Evolutionary conservation across 2,797 vertebrate species (phyloP), one percentile per base, ranked within the genome.

Genomic region (Ambastaia sidthimunki): DNA sequence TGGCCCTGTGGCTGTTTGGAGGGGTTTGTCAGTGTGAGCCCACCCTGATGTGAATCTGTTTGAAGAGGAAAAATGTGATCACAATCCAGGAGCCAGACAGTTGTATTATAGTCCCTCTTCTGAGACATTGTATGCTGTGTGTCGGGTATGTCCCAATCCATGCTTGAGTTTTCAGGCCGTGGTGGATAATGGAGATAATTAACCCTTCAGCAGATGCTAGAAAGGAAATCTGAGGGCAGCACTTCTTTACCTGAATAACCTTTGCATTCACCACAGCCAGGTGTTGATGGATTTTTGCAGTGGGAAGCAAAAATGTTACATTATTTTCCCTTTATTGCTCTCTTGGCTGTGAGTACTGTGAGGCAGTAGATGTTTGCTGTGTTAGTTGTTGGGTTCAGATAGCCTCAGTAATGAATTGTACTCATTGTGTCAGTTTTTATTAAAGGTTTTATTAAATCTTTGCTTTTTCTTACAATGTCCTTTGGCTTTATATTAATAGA

Each of bases 191-290:
- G 21, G 83, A 81, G 86, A 77, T 93, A 92, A 93, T 93, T 92
- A 93, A 92, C 89, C 92, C 91, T 12, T 67, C 68, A 89, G 89
- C 89, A 91, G 86, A 1, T 78, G 73, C 88, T 0, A 0, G 6
- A 70, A 78, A 44, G 15, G 7, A 87, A 89, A 89, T 84, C 82
- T 80, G 82, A 86, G 74, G 70, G 81, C 82, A 71, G 12, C 31
- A 48, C 75, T 59, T 54, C 54, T 78, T 74, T 70, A 44, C 25
- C 66, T 65, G 34, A 25, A 82, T 79, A 72, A 74, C 86, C 77
- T 85, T 88, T 80, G 48, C 84, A 70, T 83, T 82, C 65, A 83
- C 82, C 69, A 12, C 3, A 60, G 62, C 48, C 74, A 76, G 78
- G 34, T 69, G 23, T 48, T 67, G 13, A 21, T 52, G 12, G 1